Base-by-base conservation (phyloP, 2,113 vertebrate species). In the Corapipo altera region DNA sequence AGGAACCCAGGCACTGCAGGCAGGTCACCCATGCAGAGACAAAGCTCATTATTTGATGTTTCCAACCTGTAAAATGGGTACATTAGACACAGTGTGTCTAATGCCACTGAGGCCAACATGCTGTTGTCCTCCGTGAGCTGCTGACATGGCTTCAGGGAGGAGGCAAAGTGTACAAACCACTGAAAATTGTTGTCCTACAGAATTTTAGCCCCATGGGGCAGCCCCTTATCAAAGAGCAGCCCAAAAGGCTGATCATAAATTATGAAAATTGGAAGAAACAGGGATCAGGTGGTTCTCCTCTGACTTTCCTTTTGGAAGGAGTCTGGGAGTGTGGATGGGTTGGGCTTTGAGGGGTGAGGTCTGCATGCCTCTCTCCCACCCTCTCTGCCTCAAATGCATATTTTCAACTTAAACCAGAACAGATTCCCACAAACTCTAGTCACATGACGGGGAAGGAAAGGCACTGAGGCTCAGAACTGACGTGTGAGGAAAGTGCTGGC, bases 371-470 rank as follows among this genome's bases (percentile, higher is more conserved):
- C 61, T 87, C 70, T 57, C 41, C 33, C 44, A 61, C 19, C 6
- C 30, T 33, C 71, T 32, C 70, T 43, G 69, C 64, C 85, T 49
- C 58, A 54, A 69, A 88, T 33, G 54, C 79, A 23, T 59, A 86
- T 62, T 93, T 80, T 4, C 71, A 37, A 86, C 83, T 92, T 91
- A 95, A 95, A 89, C 79, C 61, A 91, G 93, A 94, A 86, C 79
- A 95, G 86, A 67, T 93, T 89, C 0, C 0, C 54, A 73, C 46
- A 74, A 94, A 92, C 67, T 89, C 95, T 7, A 67, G 35, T 67
- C 73, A 89, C 1, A 3, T 51, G 55, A 24, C 24, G 43, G 11
- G 17, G 37, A 10, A 26, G 33, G 20, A 67, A 78, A 82, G 75
- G 33, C 85, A 39, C 64, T 3, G 43, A 92, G 33, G 19, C 79